phyloP scores from a whole-genome alignment of 2,888 invertebrate genomes.

The Melanotus villosus region DNA sequence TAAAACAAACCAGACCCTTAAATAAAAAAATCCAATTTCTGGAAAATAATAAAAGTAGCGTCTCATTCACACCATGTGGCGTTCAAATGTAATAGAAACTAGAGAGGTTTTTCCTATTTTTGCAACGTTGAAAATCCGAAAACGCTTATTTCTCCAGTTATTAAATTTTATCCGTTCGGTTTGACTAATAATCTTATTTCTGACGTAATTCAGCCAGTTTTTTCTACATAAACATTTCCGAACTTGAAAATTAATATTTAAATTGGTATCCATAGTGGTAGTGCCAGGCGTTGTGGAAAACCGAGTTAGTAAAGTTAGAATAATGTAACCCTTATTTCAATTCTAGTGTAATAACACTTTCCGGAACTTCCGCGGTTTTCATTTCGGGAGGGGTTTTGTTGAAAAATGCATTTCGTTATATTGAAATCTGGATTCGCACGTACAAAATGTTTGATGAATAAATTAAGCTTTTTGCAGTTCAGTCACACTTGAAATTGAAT shows the following conservation, averaged over 20 bases:
- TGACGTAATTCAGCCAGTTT: not conserved
- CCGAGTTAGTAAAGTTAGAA: not conserved
- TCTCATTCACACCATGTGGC: conserved; percentile 50
- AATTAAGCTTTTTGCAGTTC: no score
- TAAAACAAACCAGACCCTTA: conserved; percentile 3
- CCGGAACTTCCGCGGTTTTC: not conserved
- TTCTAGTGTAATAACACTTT: not conserved
- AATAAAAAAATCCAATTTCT: conserved; percentile 32
- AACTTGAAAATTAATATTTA: conserved; percentile 8
- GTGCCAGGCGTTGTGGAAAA: not conserved
- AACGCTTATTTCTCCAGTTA: conserved; percentile 31
- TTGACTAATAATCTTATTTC: not conserved
- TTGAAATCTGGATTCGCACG: no score
- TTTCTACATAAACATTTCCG: not conserved
- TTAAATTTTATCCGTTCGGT: conserved; percentile 28
- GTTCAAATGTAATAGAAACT: conserved; percentile 47
- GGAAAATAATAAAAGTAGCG: conserved; percentile 47
- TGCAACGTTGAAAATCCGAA: conserved; percentile 27
- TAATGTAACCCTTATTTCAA: not conserved
- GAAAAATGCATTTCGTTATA: no score
- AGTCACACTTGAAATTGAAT: no score
- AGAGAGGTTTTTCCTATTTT: conserved; percentile 32
- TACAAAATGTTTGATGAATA: no score
- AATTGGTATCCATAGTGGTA: not conserved
- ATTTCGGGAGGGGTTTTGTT: not conserved